Evolutionary conservation across 2,888 invertebrate species (phyloP).

Genomic region (Ctena decussata): DNA sequence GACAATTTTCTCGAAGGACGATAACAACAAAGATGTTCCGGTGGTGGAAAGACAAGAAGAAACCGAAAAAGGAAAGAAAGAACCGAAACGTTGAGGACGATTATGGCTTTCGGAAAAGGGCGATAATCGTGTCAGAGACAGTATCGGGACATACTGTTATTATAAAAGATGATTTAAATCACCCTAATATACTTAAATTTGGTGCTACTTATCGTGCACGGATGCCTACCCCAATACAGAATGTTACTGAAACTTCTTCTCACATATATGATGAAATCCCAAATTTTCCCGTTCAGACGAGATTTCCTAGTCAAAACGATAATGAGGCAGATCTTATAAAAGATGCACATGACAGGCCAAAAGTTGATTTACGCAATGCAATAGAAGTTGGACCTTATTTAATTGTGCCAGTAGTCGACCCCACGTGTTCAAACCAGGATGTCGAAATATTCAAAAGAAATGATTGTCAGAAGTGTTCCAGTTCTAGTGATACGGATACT

Average conservation of each 20-base stretch:
- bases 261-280: conserved; percentile 67
- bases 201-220: conserved; percentile 48
- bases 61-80: conserved; percentile 47
- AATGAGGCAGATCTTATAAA: conserved; percentile 61
- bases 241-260: conserved; percentile 50
- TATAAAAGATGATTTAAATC: conserved; percentile 55
- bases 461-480: not conserved
- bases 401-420: conserved; percentile 62
- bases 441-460: conserved; percentile 64
- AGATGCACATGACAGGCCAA: conserved; percentile 26
- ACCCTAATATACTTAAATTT: conserved; percentile 53
- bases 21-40: conserved; percentile 49
- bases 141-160: conserved; percentile 61
- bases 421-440: conserved; percentile 40
- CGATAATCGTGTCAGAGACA: conserved; percentile 59
- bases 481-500: not conserved
- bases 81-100: conserved; percentile 49
- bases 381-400: conserved; percentile 68
- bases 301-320: conserved; percentile 27
- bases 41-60: conserved; percentile 61
- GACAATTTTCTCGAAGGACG: not conserved
- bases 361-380: conserved; percentile 60
- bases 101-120: conserved; percentile 61
- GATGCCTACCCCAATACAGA: conserved; percentile 60
- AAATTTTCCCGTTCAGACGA: conserved; percentile 40